phyloP scores from a whole-genome alignment of 2,797 vertebrate genomes.

The Gastrophryne carolinensis region DNA sequence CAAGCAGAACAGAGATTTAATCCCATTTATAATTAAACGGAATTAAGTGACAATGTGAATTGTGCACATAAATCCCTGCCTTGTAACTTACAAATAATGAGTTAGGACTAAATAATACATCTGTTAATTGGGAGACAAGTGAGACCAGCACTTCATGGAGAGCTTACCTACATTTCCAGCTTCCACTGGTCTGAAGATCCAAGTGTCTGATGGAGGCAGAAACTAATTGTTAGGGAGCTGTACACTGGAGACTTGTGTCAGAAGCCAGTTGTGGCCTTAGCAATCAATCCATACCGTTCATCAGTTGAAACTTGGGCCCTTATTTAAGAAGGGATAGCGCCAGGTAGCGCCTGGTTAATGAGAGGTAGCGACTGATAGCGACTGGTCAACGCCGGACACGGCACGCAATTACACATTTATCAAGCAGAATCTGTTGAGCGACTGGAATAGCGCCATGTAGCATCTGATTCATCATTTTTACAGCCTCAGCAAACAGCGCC shows the following conservation, averaged over 20 bases:
- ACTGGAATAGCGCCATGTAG: no score
- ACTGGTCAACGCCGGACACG: no score
- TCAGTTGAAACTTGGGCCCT: background rate
- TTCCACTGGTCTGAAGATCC: background rate
- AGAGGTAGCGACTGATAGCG: no score
- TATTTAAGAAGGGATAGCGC: no score
- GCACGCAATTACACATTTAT: no score
- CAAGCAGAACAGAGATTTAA: slow-evolving; percentile 10
- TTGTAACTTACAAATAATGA: slow-evolving; percentile 20
- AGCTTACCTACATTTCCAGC: background rate
- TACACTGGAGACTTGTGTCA: slow-evolving; percentile 1
- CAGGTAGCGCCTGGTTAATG: no score
- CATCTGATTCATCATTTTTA: no score
- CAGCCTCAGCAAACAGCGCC: no score
- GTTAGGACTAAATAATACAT: background rate
- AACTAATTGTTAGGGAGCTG: background rate
- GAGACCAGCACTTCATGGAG: background rate
- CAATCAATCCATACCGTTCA: slow-evolving; percentile 21
- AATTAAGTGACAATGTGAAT: background rate
- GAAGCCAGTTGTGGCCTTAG: background rate
- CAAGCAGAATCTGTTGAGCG: no score
- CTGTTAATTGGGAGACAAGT: background rate
- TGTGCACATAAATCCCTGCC: background rate
- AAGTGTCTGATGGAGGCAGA: background rate
- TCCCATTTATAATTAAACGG: slow-evolving; percentile 22